Conservation (phyloP, 2,113 vertebrate genomes). For the Thinocorus orbignyianus region DNA sequence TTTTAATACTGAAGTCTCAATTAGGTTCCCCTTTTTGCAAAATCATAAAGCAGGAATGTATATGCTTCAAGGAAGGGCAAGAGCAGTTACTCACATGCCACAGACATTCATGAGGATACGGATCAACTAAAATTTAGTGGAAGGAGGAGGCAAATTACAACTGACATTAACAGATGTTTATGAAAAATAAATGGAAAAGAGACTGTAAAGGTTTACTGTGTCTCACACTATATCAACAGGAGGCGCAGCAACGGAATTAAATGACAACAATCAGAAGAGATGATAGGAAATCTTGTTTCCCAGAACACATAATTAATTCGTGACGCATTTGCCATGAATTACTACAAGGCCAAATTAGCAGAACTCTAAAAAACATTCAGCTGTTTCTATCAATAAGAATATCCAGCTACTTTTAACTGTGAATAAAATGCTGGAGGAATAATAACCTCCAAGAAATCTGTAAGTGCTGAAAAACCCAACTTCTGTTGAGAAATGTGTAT, state of each 20-base stretch:
- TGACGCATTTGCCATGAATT: not conserved
- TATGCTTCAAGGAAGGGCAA: not conserved
- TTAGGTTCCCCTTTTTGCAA: not conserved
- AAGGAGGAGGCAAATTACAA: slow-evolving; percentile 8
- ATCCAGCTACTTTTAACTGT: not conserved
- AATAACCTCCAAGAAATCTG: not conserved
- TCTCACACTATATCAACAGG: not conserved
- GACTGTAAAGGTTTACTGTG: not conserved
- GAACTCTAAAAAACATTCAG: not conserved
- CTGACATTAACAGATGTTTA: slow-evolving; percentile 24
- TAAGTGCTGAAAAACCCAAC: not conserved
- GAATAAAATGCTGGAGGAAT: not conserved
- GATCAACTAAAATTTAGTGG: not conserved
- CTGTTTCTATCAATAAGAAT: not conserved
- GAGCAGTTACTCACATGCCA: not conserved
- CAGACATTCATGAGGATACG: not conserved
- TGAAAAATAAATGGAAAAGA: not conserved
- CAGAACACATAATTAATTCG: slow-evolving; percentile 24
- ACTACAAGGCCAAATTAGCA: not conserved
- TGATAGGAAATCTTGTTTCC: not conserved
- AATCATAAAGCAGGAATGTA: not conserved
- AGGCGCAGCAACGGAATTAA: not conserved
- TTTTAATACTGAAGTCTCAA: not conserved
- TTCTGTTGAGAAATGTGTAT: fast-evolving
- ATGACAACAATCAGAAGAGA: not conserved